Base-by-base conservation (phyloP, 2,113 vertebrate species). In the Thalassoma bifasciatum region DNA sequence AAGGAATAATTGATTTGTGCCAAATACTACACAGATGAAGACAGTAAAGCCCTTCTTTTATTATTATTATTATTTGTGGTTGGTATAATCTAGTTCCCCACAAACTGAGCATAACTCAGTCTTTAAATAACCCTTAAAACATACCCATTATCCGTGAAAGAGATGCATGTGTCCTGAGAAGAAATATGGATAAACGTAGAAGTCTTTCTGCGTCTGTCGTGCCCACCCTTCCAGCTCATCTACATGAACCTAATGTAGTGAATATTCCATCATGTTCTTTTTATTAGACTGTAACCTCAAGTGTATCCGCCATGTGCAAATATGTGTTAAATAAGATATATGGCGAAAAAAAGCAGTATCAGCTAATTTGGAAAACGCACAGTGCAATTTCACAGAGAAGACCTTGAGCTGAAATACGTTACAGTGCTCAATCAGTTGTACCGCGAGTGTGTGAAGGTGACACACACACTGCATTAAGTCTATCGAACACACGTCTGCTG, bases 391-490 rank as follows among this genome's bases (percentile, higher is more conserved):
- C 57, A 57, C 36, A 66, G 14, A 10, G 54, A 37, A n/a, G 19
- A 68, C 57, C 37, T 16, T 11, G 36, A 75, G 52, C 63, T 51
- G 49, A 60, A 69, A 75, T 62, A 51, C 57, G 60, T 66, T 26
- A 40, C 38, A 51, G 36, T 42, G 53, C 52, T 77, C 72, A 36
- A 69, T 76, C 42, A 68, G 65, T 46, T 12, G n/a, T 21, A 65
- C 65, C 40, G 40, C 2, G 21, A 47, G 52, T 19, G 44, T 67
- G 76, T 86, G 79, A 89, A 79, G 79, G 84, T 86, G 82, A 81
- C 87, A 81, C 53, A 44, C 63, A 68, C 23, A 53, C 69, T 53
- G 42, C 64, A 67, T 83, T 61, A 82, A 59, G 23, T 44, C 40
- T 30, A 16, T 30, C 38, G 6, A 66, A n/a, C n/a, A 66, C 22